Evolutionary conservation across 2,888 invertebrate genomes (phyloP), one percentile per base, ranked within the genome.

Genomic region (Dendrolimus pini): DNA sequence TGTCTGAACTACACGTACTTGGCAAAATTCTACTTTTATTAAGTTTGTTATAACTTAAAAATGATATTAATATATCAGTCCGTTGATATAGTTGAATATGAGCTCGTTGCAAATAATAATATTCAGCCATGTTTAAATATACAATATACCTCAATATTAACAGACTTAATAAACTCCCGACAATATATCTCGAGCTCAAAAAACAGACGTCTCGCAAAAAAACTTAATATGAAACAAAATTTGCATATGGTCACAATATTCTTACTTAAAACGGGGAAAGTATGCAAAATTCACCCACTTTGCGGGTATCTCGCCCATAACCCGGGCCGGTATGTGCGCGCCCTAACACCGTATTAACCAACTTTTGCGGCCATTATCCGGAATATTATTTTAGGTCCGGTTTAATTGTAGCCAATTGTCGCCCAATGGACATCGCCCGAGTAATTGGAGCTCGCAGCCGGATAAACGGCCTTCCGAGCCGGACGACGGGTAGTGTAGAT

Each of bases 371-470:
- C 67, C 68, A 70, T 74, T 70, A 70, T 66, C 68, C 65, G 62
- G 68, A 70, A 79, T 79, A 79, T 79, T 78, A 76, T 78, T 77
- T 75, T 74, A 77, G 76, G 74, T 64, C 62, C 62, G 67, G 67
- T 74, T 75, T 74, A 77, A 74, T 71, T 71, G 70, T 67, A 65
- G 69, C 71, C 75, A 74, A 72, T 76, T 75, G 72, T 68, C 47
- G 10, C 47, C 9, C 47, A 10, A 47, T 47, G 47, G 47, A 47
- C 47, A 6, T 47, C 47, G 3, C 9, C 47, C 47, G 47, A 2
- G 2, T 47, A 47, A 47, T 47, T 2, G 47, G 47, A 10, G 47
- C 47, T 47, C 6, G 10, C 47, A 10, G 18, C 18, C 10, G 47
- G 47, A 47, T 47, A 47, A 47, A 47, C 10, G 47, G 47, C 10